Base-by-base conservation (phyloP, 2,113 vertebrate species). In the Xyrauchen texanus region DNA sequence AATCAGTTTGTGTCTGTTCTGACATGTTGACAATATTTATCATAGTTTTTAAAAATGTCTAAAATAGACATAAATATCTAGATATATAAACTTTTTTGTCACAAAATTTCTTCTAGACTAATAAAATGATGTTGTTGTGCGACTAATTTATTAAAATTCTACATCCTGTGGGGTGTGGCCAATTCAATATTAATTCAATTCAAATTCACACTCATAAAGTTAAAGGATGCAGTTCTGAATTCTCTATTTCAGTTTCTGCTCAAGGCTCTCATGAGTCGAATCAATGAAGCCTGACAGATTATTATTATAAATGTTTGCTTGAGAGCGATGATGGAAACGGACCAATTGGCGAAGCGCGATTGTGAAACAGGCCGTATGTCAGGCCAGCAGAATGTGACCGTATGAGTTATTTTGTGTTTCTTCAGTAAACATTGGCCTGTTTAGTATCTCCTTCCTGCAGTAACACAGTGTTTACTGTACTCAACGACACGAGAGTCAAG, bases 281-380 rank as follows among this genome's bases (percentile, higher is more conserved):
- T 78, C 72, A 74, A 62, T 55, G 45, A 34, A 66, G 44, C 42
- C 47, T 71, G 66, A 78, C 69, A 68, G 69, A 63, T 77, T 57
- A 81, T 65, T 69, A 68, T 69, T 64, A 68, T 81, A 74, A 53
- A 12, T 74, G 78, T 74, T 84, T 84, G 75, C 78, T 69, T 68
- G 49, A 51, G 58, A 68, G 77, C 60, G 49, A 63, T 64, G 69
- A 69, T 68, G 57, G 65, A 68, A 61, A 66, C 53, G 53, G 42
- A 68, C 42, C 73, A 68, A 66, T 42, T 58, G 49, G 73, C 45
- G 8, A n/a, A 68, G 62, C 13, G n/a, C 13, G 62, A 21, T 67
- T 52, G 55, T 47, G 61, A 71, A 53, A 61, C 52, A 6, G 16
- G 34, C 63, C 16, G 13, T 55, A 68, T 66, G 68, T 64, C 58